These are phyloP conservation scores for Cryptoprocta ferox DNA, from an alignment of 2,797 vertebrate species.

Conservation along the genomic window DNA sequence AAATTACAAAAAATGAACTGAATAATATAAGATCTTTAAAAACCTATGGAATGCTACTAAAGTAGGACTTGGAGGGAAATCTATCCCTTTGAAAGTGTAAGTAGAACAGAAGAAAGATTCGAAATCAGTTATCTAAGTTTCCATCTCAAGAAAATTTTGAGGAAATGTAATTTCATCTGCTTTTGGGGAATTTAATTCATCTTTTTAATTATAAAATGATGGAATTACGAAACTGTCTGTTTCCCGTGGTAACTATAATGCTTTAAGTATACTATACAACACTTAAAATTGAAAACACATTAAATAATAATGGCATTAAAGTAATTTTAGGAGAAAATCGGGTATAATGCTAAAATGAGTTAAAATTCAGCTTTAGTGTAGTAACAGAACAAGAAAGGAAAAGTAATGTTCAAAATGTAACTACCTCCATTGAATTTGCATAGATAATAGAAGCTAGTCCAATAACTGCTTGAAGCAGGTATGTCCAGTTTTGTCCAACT, in stretches of 20 bases:
- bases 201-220: constrained; percentile 31
- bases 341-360: constrained; percentile 6
- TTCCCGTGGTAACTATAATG: background rate
- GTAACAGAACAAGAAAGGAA: background rate
- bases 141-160: background rate
- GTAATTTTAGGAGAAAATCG: background rate
- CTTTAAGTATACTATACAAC: background rate
- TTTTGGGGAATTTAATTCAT: background rate
- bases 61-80: background rate
- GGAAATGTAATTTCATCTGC: constrained; percentile 40
- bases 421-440: background rate
- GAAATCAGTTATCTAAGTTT: background rate
- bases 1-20: background rate
- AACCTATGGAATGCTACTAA: background rate
- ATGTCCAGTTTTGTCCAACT: background rate
- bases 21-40: background rate
- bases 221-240: background rate
- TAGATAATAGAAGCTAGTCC: background rate
- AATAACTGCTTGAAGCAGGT: background rate
- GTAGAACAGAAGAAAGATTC: background rate
- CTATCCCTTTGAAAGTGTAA: background rate
- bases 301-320: constrained; percentile 8
- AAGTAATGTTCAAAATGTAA: background rate
- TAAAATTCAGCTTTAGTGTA: constrained; percentile 11
- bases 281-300: background rate